These are phyloP conservation scores for Tenthredo livida DNA, from an alignment of 2,888 invertebrate species.

Conservation along the genomic window DNA sequence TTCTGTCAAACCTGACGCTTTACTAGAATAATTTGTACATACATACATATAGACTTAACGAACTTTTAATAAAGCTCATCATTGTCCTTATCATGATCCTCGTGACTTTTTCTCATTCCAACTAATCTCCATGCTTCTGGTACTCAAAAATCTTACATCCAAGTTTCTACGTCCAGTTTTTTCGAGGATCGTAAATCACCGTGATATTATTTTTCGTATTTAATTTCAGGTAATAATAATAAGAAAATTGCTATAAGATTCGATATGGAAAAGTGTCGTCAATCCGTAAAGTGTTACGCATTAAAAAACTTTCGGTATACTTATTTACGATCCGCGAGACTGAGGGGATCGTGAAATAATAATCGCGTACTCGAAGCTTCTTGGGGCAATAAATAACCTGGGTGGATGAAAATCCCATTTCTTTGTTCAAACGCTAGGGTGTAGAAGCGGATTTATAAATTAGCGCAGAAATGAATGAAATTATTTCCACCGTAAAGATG, in stretches of 20 bases:
- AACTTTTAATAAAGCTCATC: constrained; percentile 18
- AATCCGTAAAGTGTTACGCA: neutral
- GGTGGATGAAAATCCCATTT: neutral
- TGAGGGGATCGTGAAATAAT: constrained; percentile 25
- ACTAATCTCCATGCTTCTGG: neutral
- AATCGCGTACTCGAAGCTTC: constrained; percentile 13
- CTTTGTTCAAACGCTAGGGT: neutral
- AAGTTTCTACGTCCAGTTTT: neutral
- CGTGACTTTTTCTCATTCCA: neutral
- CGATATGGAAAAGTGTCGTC: neutral
- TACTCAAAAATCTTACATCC: neutral
- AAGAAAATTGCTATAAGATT: neutral
- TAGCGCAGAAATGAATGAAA: neutral
- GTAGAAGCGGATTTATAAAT: no score
- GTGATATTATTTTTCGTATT: neutral
- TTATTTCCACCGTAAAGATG: neutral
- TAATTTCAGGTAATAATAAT: neutral
- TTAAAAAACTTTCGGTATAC: constrained; percentile 15
- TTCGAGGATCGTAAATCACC: neutral
- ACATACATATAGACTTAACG: neutral
- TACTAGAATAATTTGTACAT: constrained; percentile 42
- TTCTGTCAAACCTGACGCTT: constrained; percentile 61
- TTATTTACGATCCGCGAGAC: constrained; percentile 37
- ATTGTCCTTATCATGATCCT: neutral
- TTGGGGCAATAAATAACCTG: neutral